Evolutionary conservation across 1,140 invertebrate genomes (phyloP), one percentile per base, ranked within the genome.

Genomic region (Agraylea sexmaculata): DNA sequence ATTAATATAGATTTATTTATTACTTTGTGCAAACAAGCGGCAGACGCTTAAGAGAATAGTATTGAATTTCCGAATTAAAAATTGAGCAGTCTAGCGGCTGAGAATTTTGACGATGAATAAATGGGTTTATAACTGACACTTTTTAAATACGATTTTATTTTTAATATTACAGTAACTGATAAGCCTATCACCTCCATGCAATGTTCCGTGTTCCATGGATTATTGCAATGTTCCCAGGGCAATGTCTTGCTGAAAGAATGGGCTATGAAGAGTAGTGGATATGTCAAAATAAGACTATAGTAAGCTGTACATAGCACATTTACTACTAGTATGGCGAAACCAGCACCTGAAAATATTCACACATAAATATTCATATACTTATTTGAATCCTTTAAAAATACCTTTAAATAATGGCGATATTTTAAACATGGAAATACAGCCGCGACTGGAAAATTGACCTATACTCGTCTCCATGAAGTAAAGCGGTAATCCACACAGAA

Each of bases 231-330:
- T 16, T 78, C 71, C 92, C 92, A 95, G 0, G 90, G 90, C 6
- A 95, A 69, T 29, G 77, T 76, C 8, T 65, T 55, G 13, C 54
- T 65, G 29, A 79, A 71, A 17, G 82, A 80, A 47, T 81, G 78
- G 15, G 73, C 72, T 36, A 83, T 74, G 67, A 89, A 96, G 44
- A 91, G 79, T 16, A 96, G 60, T 4, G 90, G 83, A 74, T 90
- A 94, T 2, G 88, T 77, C 50, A 95, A 87, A 46, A 96, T 83
- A 0, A 90, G 82, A 53, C 92, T 90, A 64, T 94, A 96, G 58
- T 95, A 96, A 60, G 83, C 85, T 8, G 83, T 81, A 30, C 88
- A 88, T 58, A 91, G 87, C 15, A 89, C 66, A 46, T 91, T 91
- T 4, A 94, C 80, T 42, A 94, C 64, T 16, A 92, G 78, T 37